Evolutionary conservation across 2,888 invertebrate genomes (phyloP), one percentile per base, ranked within the genome.

Genomic region (Lasioglossum oenotherae): DNA sequence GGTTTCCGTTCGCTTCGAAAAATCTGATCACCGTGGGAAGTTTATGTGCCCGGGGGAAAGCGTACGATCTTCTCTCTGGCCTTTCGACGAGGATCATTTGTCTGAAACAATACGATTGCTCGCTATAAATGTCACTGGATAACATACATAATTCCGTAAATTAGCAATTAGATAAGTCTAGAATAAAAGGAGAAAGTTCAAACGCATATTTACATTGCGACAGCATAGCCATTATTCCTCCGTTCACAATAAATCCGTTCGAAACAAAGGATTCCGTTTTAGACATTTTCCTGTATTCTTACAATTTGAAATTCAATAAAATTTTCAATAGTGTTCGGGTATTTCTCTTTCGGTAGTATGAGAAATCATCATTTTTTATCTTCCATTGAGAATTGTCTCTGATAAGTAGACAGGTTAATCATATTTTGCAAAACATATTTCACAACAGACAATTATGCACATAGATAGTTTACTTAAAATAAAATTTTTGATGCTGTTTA

Each of bases 1-100:
- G 72, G 72, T 46, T 73, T 73, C 72, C 46, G 72, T 31, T 73
- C 72, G 44, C 46, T 44, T 73, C 72, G 72, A 27, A 46, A 73
- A 27, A 27, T 44, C n/a, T 73, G 31, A 73, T 73, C 44, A 27
- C 44, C 44, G 31, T 73, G 27, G 72, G 23, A 19, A 73, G 46
- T 46, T 73, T 31, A 67, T 41, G 71, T n/a, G 72, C 44, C 14
- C 1, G 31, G 14, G 5, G 2, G 6, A 44, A n/a, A n/a, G 16
- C 41, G 12, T 41, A 27, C 41, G 16, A 46, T 46, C 31, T 31
- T 46, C 31, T 46, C 27, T 46, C 27, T 46, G 1, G 27, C 72
- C 3, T 5, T 44, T 53, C n/a, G 10, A 5, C 41, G 6, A n/a
- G 1, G 16, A 67, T 67, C 35, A 67, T 67, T 67, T 35, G 31